Evolutionary conservation across 2,888 invertebrate species (phyloP).

Genomic region (Tricholauxania praeusta): DNA sequence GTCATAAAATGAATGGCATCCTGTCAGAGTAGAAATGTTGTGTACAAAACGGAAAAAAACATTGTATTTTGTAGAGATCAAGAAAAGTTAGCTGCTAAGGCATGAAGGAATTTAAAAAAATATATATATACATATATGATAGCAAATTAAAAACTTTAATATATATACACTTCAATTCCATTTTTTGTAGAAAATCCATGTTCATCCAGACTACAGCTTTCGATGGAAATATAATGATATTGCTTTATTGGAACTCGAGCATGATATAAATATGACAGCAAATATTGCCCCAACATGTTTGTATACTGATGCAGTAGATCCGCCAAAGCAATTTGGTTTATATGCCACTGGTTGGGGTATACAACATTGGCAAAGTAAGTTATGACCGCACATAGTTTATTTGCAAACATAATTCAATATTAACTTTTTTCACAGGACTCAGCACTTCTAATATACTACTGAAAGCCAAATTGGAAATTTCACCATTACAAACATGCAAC

Average conservation of each 20-base stretch:
- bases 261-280: background rate
- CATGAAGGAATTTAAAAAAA: no score
- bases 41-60: no score
- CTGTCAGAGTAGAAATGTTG: no score
- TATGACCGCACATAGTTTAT: no score
- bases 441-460: constrained; percentile 52
- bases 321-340: background rate
- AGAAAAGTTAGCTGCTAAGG: no score
- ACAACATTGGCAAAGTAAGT: background rate
- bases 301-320: background rate
- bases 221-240: background rate
- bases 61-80: no score
- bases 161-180: no score
- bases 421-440: constrained; percentile 40
- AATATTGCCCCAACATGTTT: background rate
- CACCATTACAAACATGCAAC: constrained; percentile 40
- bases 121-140: no score
- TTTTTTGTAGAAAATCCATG: background rate
- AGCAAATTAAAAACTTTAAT: no score
- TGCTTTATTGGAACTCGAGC: background rate
- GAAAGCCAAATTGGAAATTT: constrained; percentile 53
- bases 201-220: background rate
- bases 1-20: no score
- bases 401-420: no score
- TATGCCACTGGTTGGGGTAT: constrained; percentile 2